Evolutionary conservation across 2,113 vertebrate species (phyloP).

Genomic region (Delphinus delphis): DNA sequence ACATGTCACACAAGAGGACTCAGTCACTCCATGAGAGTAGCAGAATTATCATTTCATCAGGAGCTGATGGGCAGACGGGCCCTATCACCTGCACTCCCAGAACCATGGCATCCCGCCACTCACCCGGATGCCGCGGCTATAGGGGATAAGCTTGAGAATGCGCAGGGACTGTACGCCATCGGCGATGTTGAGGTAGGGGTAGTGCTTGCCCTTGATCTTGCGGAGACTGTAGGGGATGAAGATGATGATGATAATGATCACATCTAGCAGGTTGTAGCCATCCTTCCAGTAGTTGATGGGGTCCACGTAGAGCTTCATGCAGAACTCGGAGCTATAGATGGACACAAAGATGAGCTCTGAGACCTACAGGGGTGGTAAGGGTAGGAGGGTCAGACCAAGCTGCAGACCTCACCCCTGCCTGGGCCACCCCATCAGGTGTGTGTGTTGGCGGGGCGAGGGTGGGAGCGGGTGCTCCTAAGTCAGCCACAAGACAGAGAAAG

Average conservation of each 20-base stretch:
- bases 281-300: slow-evolving; percentile 58
- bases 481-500: neutral
- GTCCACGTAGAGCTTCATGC: slow-evolving; percentile 49
- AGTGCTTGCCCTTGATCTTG: neutral
- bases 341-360: slow-evolving; percentile 64
- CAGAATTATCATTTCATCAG: neutral
- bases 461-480: neutral
- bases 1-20: neutral
- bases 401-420: neutral
- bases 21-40: neutral
- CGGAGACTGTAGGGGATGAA: neutral
- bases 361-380: slow-evolving; percentile 55
- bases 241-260: neutral
- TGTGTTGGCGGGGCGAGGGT: neutral
- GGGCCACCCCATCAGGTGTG: neutral
- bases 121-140: slow-evolving; percentile 68
- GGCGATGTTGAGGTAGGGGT: neutral
- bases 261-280: slow-evolving; percentile 48
- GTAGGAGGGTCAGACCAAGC: neutral
- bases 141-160: slow-evolving; percentile 59
- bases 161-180: slow-evolving; percentile 59
- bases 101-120: neutral
- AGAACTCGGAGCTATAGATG: slow-evolving; percentile 64
- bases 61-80: neutral
- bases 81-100: neutral